phyloP scores from a whole-genome alignment of 2,113 vertebrate species.

The Toxotes jaculatrix region DNA sequence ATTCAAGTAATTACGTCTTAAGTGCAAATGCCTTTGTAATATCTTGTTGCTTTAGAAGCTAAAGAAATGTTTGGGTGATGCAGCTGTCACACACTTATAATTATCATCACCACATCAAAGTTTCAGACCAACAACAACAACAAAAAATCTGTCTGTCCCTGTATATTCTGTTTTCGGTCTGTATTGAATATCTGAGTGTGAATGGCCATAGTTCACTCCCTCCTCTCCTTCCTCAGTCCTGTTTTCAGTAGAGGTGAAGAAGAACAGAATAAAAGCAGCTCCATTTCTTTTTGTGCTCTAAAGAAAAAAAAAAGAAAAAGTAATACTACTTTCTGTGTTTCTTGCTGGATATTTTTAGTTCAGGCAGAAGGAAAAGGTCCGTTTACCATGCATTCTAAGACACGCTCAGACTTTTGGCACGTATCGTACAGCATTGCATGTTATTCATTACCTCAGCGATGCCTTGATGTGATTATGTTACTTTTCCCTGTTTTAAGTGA shows the following conservation, averaged over 20 bases:
- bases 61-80: not conserved
- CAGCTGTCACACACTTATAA: not conserved
- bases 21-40: not conserved
- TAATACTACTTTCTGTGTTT: slow-evolving; percentile 15
- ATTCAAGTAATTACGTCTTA: not conserved
- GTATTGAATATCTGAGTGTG: not conserved
- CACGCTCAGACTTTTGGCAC: no score
- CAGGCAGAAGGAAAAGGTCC: not conserved
- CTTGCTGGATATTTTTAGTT: slow-evolving; percentile 9
- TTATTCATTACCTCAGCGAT: not conserved
- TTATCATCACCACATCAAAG: not conserved
- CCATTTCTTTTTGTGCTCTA: not conserved
- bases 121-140: not conserved
- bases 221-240: no score
- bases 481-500: not conserved
- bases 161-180: not conserved
- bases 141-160: not conserved
- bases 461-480: not conserved
- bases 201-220: no score
- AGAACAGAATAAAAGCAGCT: not conserved
- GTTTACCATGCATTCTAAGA: not conserved
- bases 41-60: not conserved
- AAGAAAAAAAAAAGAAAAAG: not conserved
- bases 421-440: not conserved
- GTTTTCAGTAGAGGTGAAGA: no score